Evolutionary conservation across 35 echinoderm and acorn worm genomes (phyloP), one percentile per base, ranked within the genome.

Genomic region (Apostichopus japonicus): DNA sequence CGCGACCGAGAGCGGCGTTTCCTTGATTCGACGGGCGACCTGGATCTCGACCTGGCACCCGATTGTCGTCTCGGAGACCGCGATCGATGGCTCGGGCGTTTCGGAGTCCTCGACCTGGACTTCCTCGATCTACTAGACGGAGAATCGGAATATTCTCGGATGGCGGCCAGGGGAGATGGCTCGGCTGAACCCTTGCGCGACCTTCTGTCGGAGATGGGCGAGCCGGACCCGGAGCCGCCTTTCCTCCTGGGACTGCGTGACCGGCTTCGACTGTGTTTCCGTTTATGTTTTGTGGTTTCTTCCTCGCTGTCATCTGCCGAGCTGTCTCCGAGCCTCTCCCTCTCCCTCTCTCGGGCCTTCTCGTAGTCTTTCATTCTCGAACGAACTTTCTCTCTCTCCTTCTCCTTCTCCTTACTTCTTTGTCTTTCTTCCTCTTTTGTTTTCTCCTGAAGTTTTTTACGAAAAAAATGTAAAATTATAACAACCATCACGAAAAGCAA

Each of bases 351-450:
- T 24, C 97, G 56, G 16, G 95, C 95, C 58, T 94, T 94, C 88
- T 96, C 97, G 67, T 91, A 99, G 21, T 99, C 97, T 19, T 95
- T 82, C 14, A 96, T 10, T 92, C 97, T 72, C 13, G 95, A 93
- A 11, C 87, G 75, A 21, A 88, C 95, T 76, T 93, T 98, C 65
- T 91, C 93, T 93, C 93, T 92, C 16, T 92, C 77, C 58, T 92
- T 88, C n/a, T 96, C 95, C 54, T 94, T 94, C 24, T 96, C 95
- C 63, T 94, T 93, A 9, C 24, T 93, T 58, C 79, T 94, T 86
- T 94, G 93, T 65, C 92, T 94, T 78, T 96, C 97, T 54, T 88
- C 86, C 82, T 96, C 97, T 56, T 95, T 96, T 9, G 94, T 93
- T 33, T 94, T 91, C 55, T 98, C 96, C 96, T 98, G 65, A 70